phyloP scores from a whole-genome alignment of 1,140 invertebrate species.

The Drosophila pachea region DNA sequence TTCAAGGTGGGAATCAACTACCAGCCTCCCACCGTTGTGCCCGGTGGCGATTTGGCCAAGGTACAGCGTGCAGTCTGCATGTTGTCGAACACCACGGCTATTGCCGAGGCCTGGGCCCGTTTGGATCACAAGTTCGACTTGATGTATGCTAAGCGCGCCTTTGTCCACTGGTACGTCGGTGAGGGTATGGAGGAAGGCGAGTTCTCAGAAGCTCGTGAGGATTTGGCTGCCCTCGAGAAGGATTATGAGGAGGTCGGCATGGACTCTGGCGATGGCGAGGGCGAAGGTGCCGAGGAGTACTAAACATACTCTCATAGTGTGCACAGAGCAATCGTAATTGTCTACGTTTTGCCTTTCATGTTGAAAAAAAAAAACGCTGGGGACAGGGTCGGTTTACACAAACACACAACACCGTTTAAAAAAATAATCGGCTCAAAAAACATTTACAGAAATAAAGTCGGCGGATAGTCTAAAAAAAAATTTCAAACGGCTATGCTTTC shows the following conservation, averaged over 20 bases:
- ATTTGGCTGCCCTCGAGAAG: conserved; percentile 90
- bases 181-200: conserved; percentile 93
- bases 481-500: conserved; percentile 25
- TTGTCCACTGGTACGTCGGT: conserved; percentile 92
- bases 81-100: conserved; percentile 91
- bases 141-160: conserved; percentile 91
- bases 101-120: conserved; percentile 88
- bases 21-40: conserved; percentile 89
- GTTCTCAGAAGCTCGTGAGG: conserved; percentile 92
- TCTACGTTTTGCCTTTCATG: conserved; percentile 35
- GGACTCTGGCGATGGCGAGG: conserved; percentile 86
- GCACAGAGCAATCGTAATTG: conserved; percentile 47
- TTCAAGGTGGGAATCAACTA: conserved; percentile 91
- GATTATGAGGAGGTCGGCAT: conserved; percentile 91
- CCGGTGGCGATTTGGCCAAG: conserved; percentile 89
- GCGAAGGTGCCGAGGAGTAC: conserved; percentile 86
- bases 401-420: conserved; percentile 27
- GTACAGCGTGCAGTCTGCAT: conserved; percentile 87
- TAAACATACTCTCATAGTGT: conserved; percentile 69
- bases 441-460: conserved; percentile 62
- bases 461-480: conserved; percentile 47
- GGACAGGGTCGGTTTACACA: conserved; percentile 24
- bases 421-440: conserved; percentile 36
- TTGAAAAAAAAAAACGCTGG: conserved; percentile 29
- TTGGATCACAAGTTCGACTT: conserved; percentile 91